phyloP scores from a whole-genome alignment of 2,113 vertebrate genomes.

The Elachura formosa region DNA sequence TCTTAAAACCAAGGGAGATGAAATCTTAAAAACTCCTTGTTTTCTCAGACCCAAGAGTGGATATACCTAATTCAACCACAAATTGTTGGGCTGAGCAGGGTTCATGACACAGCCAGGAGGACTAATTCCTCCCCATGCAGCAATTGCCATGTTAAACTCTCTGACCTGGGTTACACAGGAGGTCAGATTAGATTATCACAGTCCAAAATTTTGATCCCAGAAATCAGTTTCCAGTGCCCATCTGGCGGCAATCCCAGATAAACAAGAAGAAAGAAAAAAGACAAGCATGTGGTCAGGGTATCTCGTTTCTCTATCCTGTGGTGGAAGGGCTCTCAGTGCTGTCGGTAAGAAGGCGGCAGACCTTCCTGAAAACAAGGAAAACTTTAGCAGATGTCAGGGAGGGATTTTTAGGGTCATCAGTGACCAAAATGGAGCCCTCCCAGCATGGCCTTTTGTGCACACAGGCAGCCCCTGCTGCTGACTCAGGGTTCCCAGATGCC shows the following conservation, averaged over 20 bases:
- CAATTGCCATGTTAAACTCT: conserved; percentile 24
- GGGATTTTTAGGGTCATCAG: neutral
- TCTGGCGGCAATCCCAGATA: conserved; percentile 30
- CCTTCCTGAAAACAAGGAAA: conserved; percentile 15
- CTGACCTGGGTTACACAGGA: conserved; percentile 13
- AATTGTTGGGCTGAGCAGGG: neutral
- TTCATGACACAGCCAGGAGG: neutral
- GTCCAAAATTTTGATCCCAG: neutral
- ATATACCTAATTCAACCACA: conserved; percentile 24
- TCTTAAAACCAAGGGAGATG: rapidly evolving
- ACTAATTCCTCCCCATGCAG: neutral
- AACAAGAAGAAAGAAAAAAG: neutral
- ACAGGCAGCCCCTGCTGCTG: neutral
- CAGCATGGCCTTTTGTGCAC: neutral
- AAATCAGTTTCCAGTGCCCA: neutral
- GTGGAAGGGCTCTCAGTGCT: neutral
- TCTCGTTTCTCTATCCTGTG: neutral
- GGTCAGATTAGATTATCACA: conserved; percentile 20
- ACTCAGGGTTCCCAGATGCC: neutral
- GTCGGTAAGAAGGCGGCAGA: neutral
- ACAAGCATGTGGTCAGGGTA: rapidly evolving
- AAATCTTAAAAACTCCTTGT: neutral
- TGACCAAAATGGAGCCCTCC: neutral
- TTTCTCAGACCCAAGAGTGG: neutral
- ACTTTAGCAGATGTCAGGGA: neutral